These are phyloP conservation scores for Sebastes kiyomatsui DNA, from an alignment of 2,797 vertebrate genomes.

Conservation along the genomic window DNA sequence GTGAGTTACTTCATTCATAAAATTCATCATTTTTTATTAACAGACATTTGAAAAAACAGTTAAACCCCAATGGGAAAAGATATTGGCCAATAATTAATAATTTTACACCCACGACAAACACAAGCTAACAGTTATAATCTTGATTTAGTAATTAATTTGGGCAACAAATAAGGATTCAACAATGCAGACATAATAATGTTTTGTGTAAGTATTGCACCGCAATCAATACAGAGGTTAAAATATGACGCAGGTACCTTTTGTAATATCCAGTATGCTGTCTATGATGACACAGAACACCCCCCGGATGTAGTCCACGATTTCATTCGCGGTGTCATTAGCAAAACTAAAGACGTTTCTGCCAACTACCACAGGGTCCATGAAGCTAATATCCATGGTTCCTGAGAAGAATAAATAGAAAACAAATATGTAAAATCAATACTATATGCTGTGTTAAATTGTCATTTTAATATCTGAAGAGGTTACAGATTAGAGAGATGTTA, in stretches of 20 bases:
- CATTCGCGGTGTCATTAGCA: slow-evolving; percentile 40
- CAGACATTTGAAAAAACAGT: not conserved
- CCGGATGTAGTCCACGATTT: slow-evolving; percentile 44
- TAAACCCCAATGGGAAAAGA: not conserved
- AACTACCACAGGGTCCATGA: slow-evolving; percentile 64
- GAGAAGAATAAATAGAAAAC: not conserved
- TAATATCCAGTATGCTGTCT: slow-evolving; percentile 55
- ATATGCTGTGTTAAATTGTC: not conserved
- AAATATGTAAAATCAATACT: not conserved
- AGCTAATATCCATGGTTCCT: slow-evolving; percentile 67
- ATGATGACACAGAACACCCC: slow-evolving; percentile 39
- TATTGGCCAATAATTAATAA: not conserved
- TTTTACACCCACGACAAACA: not conserved
- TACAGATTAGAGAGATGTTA: slow-evolving; percentile 6
- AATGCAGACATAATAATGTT: not conserved
- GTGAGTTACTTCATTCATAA: not conserved
- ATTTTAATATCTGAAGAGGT: not conserved
- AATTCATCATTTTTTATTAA: not conserved
- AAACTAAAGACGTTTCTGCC: slow-evolving; percentile 58
- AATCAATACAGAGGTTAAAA: not conserved
- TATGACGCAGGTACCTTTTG: slow-evolving; percentile 55
- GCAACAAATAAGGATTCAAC: not conserved
- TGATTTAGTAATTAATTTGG: not conserved
- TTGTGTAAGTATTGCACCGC: not conserved
- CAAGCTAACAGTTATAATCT: not conserved